These are phyloP conservation scores for Ptychochromis oligacanthus DNA, from an alignment of 2,113 vertebrate species.

Conservation along the genomic window DNA sequence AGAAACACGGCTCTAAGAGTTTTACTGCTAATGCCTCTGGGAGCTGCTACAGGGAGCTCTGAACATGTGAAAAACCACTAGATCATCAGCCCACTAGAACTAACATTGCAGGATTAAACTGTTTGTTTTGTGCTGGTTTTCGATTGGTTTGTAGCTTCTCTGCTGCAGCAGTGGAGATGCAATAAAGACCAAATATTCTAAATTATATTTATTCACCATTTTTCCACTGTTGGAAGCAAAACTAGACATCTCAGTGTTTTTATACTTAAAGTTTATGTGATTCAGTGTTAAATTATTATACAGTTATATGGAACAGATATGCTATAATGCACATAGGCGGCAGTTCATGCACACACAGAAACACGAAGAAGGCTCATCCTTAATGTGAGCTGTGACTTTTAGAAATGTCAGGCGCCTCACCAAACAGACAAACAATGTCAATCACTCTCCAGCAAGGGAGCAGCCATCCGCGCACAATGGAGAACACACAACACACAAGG, in stretches of 20 bases:
- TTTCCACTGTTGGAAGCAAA: neutral
- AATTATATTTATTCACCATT: constrained; percentile 8
- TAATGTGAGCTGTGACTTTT: constrained; percentile 64
- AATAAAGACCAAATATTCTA: constrained; percentile 1
- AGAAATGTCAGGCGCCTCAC: constrained; percentile 62
- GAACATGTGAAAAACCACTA: constrained; percentile 31
- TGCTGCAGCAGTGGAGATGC: neutral
- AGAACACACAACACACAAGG: constrained; percentile 51
- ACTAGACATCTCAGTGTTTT: neutral
- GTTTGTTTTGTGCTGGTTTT: constrained; percentile 14
- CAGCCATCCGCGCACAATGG: constrained; percentile 47
- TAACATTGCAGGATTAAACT: constrained; percentile 10
- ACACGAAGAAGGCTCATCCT: constrained; percentile 15
- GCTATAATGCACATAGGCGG: neutral
- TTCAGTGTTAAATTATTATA: constrained; percentile 1
- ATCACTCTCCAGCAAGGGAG: constrained; percentile 49
- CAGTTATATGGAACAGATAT: neutral
- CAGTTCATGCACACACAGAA: neutral
- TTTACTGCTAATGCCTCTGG: constrained; percentile 39
- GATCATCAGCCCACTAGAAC: neutral
- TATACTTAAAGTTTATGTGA: neutral
- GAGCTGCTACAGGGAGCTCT: constrained; percentile 10
- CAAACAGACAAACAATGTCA: constrained; percentile 66
- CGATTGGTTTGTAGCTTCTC: neutral
- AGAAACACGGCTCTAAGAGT: constrained; percentile 15